Evolutionary conservation across 2,888 invertebrate species (phyloP).

Genomic region (Phaonia tiefii): DNA sequence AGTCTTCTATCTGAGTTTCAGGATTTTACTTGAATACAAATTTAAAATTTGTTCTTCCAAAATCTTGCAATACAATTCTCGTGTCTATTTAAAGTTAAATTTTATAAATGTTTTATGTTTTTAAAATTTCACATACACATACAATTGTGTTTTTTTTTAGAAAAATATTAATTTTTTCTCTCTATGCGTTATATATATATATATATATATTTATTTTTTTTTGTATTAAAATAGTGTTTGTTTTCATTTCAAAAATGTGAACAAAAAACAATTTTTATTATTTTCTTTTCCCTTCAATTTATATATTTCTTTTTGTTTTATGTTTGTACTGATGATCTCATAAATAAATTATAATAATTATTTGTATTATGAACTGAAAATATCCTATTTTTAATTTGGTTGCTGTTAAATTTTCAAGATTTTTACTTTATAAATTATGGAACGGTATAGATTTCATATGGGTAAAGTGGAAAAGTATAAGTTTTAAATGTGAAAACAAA

Average conservation of each 20-base stretch:
- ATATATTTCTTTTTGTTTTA: slow-evolving; percentile 8
- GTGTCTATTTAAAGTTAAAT: too few relatives aligned
- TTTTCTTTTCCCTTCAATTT: too few relatives aligned
- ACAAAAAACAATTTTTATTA: slow-evolving; percentile 15
- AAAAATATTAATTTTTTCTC: too few relatives aligned
- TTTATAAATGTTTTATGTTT: too few relatives aligned
- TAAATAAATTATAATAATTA: slow-evolving; percentile 18
- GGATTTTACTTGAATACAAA: too few relatives aligned
- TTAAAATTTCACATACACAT: too few relatives aligned
- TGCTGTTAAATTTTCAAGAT: background rate
- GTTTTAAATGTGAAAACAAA: background rate
- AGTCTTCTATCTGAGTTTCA: too few relatives aligned
- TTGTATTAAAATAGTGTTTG: slow-evolving; percentile 12
- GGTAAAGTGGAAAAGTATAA: background rate
- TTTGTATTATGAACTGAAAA: background rate
- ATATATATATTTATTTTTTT: slow-evolving; percentile 16
- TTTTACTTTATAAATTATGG: slow-evolving; percentile 5
- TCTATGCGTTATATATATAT: background rate
- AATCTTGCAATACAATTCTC: too few relatives aligned
- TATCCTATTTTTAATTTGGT: background rate
- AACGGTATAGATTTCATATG: background rate
- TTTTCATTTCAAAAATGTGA: background rate
- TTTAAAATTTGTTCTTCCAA: too few relatives aligned
- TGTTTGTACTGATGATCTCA: slow-evolving; percentile 41
- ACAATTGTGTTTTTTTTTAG: too few relatives aligned